Evolutionary conservation across 1,140 invertebrate genomes (phyloP).

Genomic region (Tetraneura akinire): DNA sequence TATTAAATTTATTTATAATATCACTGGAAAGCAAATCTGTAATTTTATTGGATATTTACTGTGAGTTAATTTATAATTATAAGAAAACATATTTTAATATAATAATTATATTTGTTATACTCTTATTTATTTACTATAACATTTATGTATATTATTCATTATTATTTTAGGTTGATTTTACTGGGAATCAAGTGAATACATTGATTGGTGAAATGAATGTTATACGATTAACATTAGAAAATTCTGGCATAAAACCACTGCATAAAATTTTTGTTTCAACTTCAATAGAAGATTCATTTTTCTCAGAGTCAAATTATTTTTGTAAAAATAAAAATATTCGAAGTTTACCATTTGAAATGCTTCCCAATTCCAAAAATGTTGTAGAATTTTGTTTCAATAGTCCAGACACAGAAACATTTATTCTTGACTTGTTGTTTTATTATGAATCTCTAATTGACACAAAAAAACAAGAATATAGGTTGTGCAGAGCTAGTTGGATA

Average conservation of each 20-base stretch:
- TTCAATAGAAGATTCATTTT: constrained; percentile 41
- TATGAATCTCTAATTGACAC: constrained; percentile 40
- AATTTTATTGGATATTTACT: too few species aligned
- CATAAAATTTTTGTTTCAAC: constrained; percentile 47
- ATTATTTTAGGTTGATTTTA: constrained; percentile 36
- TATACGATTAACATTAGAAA: constrained; percentile 45
- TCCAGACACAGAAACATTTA: constrained; percentile 34
- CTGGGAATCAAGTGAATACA: constrained; percentile 34
- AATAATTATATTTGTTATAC: too few species aligned
- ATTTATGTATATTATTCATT: too few species aligned
- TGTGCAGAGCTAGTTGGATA: constrained; percentile 36
- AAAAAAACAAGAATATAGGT: constrained; percentile 40
- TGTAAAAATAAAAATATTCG: constrained; percentile 39
- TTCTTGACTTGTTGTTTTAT: constrained; percentile 43
- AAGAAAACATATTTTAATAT: too few species aligned
- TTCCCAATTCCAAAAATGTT: constrained; percentile 32
- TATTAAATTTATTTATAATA: too few species aligned
- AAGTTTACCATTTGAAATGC: constrained; percentile 12
- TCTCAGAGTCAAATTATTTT: constrained; percentile 20
- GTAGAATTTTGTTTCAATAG: constrained; percentile 45
- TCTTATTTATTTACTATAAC: too few species aligned
- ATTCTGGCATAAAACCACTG: constrained; percentile 11
- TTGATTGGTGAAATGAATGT: constrained; percentile 45
- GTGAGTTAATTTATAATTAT: too few species aligned
- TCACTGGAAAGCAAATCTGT: too few species aligned